These are phyloP conservation scores for Phocides pigmalion DNA, from an alignment of 1,140 invertebrate genomes.

Conservation along the genomic window DNA sequence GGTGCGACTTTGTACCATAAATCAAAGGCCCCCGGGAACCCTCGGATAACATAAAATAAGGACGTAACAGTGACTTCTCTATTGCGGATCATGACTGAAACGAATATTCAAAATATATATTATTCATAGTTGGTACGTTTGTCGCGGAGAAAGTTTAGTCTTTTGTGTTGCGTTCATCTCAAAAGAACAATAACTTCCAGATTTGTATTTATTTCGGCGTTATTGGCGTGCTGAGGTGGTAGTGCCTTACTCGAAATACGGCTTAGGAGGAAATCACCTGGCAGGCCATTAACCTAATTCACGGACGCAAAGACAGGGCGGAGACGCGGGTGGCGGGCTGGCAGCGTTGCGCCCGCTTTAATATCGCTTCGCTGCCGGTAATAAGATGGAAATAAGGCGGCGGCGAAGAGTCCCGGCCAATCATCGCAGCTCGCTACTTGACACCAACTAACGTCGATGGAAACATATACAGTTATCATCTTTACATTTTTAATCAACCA, in stretches of 20 bases:
- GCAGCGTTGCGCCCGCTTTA: slow-evolving; percentile 69
- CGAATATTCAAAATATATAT: slow-evolving; percentile 48
- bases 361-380: slow-evolving; percentile 77
- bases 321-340: slow-evolving; percentile 70
- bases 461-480: slow-evolving; percentile 9
- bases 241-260: slow-evolving; percentile 71
- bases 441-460: slow-evolving; percentile 39
- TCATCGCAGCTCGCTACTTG: slow-evolving; percentile 64
- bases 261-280: slow-evolving; percentile 81
- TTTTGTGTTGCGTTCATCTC: slow-evolving; percentile 47
- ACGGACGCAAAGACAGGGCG: slow-evolving; percentile 80
- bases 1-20: slow-evolving; percentile 72
- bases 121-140: neutral
- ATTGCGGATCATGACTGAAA: slow-evolving; percentile 51
- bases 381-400: slow-evolving; percentile 82
- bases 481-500: slow-evolving; percentile 15
- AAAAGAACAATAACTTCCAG: slow-evolving; percentile 45
- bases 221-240: slow-evolving; percentile 69
- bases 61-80: slow-evolving; percentile 51
- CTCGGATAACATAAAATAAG: slow-evolving; percentile 52
- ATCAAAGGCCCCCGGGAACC: slow-evolving; percentile 73
- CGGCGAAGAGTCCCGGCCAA: slow-evolving; percentile 74
- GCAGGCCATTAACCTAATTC: slow-evolving; percentile 83
- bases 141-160: neutral
- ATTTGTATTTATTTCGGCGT: slow-evolving; percentile 61